Evolutionary conservation across 2,888 invertebrate species (phyloP).

Genomic region (Lepidochrysops patricia): DNA sequence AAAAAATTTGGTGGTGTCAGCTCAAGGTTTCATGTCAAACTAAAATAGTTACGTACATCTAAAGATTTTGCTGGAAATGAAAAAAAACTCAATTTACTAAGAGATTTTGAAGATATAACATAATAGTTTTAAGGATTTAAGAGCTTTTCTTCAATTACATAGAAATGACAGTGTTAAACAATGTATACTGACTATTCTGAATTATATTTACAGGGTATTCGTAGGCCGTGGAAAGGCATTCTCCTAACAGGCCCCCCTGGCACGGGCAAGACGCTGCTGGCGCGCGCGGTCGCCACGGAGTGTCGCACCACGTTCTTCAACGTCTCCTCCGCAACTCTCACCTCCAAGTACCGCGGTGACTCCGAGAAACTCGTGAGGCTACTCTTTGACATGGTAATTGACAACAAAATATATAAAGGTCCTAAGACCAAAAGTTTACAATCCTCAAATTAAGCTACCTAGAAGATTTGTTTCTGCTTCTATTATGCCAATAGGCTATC

Average conservation of each 20-base stretch:
- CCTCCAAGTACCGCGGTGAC: conserved; percentile 93
- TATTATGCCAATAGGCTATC: too few relatives aligned
- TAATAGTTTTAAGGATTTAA: too few relatives aligned
- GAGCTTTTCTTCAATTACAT: too few relatives aligned
- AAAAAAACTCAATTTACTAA: too few relatives aligned
- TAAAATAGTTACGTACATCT: neutral
- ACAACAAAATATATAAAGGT: too few relatives aligned
- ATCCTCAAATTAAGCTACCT: too few relatives aligned
- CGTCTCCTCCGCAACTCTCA: conserved; percentile 89
- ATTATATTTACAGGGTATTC: conserved; percentile 77
- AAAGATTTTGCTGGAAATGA: neutral
- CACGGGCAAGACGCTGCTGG: conserved; percentile 87
- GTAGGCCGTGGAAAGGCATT: conserved; percentile 87
- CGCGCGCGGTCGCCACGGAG: conserved; percentile 91
- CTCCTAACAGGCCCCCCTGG: conserved; percentile 81
- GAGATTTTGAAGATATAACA: too few relatives aligned
- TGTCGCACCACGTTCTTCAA: conserved; percentile 92
- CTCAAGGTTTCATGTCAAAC: neutral
- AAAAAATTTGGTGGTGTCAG: neutral
- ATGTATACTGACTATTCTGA: too few relatives aligned
- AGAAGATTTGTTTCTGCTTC: too few relatives aligned
- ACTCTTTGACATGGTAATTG: conserved; percentile 90
- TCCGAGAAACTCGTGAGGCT: conserved; percentile 91
- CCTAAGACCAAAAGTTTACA: too few relatives aligned
- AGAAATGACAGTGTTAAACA: too few relatives aligned